phyloP scores from a whole-genome alignment of 2,113 vertebrate species.

The Amazona vittata region DNA sequence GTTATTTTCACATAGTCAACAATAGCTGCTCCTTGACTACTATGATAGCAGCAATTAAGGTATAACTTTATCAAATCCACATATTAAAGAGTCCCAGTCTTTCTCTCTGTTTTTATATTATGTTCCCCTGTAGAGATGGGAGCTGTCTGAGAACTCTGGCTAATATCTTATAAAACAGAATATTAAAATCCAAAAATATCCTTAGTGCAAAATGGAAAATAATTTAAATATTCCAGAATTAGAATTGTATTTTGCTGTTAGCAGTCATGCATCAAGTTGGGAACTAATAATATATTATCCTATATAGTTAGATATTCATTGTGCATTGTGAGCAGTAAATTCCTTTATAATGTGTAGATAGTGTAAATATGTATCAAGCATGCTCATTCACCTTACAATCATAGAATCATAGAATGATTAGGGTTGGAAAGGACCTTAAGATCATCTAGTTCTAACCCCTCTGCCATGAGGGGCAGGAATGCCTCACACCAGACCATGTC shows the following conservation, averaged over 20 bases:
- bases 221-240: not conserved
- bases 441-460: not conserved
- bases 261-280: not conserved
- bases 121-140: not conserved
- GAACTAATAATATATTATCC: not conserved
- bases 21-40: not conserved
- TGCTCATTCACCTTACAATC: not conserved
- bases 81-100: not conserved
- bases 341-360: not conserved
- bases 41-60: not conserved
- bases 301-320: not conserved
- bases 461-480: not conserved
- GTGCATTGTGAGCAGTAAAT: not conserved
- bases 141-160: not conserved
- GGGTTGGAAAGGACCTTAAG: not conserved
- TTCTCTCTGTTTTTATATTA: not conserved
- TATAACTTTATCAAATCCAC: not conserved
- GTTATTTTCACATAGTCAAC: constrained; percentile 23
- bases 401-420: not conserved
- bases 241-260: not conserved
- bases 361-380: not conserved
- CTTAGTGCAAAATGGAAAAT: not conserved
- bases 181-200: not conserved
- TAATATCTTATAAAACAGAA: not conserved
- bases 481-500: not conserved